Evolutionary conservation across 30 jellyfish, hydroid and myxozoan species (phyloP), one percentile per base, ranked within the genome.

Genomic region (Chrysaora quinquecirrha): DNA sequence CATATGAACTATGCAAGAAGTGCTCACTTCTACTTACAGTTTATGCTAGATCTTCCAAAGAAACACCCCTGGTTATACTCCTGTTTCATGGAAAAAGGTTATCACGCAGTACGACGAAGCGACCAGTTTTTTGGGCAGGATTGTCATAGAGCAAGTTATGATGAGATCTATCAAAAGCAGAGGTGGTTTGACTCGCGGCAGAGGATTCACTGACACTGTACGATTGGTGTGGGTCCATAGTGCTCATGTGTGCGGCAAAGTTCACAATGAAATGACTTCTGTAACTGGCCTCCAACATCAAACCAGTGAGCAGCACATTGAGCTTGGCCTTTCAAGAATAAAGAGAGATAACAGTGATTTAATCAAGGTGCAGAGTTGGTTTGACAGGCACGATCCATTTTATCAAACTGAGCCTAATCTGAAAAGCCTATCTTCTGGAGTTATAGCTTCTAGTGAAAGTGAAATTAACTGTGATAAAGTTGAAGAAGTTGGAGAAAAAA

Each of bases 111-210:
- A 60, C 83, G 88, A 46, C 85, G 80, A 52, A 69, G 84, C 67
- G 78, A 54, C 46, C 31, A 66, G 30, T 81, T 46, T n/a, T n/a
- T 49, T 70, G 89, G 92, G 77, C 84, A 71, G 92, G 88, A 21
- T 75, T 68, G 23, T 71, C 48, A 81, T 81, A n/a, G 92, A 81
- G 82, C 92, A 81, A 71, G 89, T 70, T 28, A 81, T 66, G 68
- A 48, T 83, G 91, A 35, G 95, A 64, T 54, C 95, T 20, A 73
- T 74, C 38, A 73, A 83, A 62, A 24, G 71, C 80, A 1, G 87
- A n/a, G 92, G 92, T n/a, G 92, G 92, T 18, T 86, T 81, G 63
- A 81, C 91, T 20, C 54, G 95, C 48, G 83, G 95, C 78, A 50
- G 90, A 31, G 91, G 91, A n/a, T 21, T 74, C 47, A 33, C 84